These are phyloP conservation scores for Muscicapa comitata DNA, from an alignment of 2,797 vertebrate species.

Conservation along the genomic window DNA sequence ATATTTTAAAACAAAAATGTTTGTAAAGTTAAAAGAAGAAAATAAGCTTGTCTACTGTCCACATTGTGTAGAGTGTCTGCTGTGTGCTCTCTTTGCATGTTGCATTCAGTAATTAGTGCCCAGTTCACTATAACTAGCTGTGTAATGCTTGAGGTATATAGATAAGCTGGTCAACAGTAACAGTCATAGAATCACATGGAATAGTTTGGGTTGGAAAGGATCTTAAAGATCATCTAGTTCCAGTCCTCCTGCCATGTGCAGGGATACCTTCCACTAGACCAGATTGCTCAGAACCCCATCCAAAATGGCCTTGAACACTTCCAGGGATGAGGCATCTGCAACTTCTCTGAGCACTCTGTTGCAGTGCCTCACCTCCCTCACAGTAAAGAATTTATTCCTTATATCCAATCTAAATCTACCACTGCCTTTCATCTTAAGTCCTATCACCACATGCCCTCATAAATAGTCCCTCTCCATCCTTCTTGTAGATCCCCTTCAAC, in stretches of 20 bases:
- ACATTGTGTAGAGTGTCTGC: rapidly evolving
- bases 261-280: neutral
- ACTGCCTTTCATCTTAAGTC: neutral
- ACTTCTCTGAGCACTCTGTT: neutral
- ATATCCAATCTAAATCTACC: neutral
- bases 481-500: neutral
- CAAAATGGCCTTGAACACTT: neutral
- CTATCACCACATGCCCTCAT: neutral
- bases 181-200: neutral
- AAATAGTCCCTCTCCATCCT: neutral
- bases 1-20: neutral
- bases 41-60: neutral
- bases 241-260: neutral
- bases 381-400: neutral
- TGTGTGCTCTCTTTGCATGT: neutral
- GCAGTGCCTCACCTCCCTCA: neutral
- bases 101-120: neutral
- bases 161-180: neutral
- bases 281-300: neutral
- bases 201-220: neutral
- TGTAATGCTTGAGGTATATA: neutral
- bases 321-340: neutral
- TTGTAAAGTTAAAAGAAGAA: neutral
- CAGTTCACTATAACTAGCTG: neutral
- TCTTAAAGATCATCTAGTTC: neutral